Percentiles rank a stretch among this genome's conserved stretches.
Evolutionary conservation across 2,113 vertebrate species (phyloP).

Genomic region (Gobio gobio): DNA sequence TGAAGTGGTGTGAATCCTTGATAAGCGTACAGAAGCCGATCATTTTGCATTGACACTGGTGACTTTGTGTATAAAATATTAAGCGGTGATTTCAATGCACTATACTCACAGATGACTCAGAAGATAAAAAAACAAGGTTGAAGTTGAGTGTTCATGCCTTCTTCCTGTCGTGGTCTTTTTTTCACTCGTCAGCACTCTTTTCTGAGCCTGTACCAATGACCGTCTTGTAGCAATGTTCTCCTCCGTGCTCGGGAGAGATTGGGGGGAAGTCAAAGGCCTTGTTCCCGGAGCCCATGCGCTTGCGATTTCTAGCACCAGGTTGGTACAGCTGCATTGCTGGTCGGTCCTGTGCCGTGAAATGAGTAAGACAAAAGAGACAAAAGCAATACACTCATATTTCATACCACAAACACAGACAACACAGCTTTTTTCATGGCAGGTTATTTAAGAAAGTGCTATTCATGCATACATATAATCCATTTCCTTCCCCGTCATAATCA

Average conservation of each 20-base stretch:
- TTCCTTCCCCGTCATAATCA: slow-evolving; percentile 27
- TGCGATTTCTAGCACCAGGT: slow-evolving; percentile 85
- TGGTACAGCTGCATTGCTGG: slow-evolving; percentile 93
- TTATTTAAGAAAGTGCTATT: slow-evolving; percentile 16
- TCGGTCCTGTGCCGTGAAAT: slow-evolving; percentile 80
- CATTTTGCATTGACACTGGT: background rate
- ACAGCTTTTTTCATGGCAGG: background rate
- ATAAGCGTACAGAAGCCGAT: background rate
- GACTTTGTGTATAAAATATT: slow-evolving; percentile 21
- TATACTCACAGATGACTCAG: slow-evolving; percentile 23
- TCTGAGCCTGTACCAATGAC: slow-evolving; percentile 75
- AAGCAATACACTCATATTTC: slow-evolving; percentile 52
- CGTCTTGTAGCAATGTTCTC: slow-evolving; percentile 78
- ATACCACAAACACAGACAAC: slow-evolving; percentile 6
- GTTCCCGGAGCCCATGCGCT: slow-evolving; percentile 77
- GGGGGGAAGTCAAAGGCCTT: slow-evolving; percentile 80
- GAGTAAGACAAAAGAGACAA: slow-evolving; percentile 57
- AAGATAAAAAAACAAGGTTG: slow-evolving; percentile 17
- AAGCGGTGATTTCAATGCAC: background rate
- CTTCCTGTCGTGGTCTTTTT: slow-evolving; percentile 43
- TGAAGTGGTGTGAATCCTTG: slow-evolving; percentile 24
- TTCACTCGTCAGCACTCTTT: slow-evolving; percentile 79
- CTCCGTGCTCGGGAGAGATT: slow-evolving; percentile 74
- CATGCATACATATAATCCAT: slow-evolving; percentile 36
- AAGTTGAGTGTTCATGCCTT: background rate